A percentile compares a stretch with the other conserved stretches of the same genome.
These are phyloP conservation scores for Bettongia penicillata DNA, from an alignment of 2,113 vertebrate genomes.

Conservation along the genomic window DNA sequence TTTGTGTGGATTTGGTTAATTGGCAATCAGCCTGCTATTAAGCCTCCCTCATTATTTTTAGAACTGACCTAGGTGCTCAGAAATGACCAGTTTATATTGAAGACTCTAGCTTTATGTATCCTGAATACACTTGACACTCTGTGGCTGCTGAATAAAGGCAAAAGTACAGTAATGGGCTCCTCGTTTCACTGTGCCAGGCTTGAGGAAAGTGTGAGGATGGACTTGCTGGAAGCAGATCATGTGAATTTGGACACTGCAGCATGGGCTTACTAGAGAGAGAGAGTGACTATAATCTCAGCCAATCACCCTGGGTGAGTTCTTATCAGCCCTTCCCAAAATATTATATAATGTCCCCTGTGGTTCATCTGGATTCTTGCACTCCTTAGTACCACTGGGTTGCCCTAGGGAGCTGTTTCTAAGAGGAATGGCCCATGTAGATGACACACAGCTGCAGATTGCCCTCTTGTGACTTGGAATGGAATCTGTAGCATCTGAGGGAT, in stretches of 20 bases:
- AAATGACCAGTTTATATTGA: not conserved
- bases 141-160: not conserved
- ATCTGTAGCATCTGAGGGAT: conserved; percentile 31
- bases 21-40: not conserved
- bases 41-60: not conserved
- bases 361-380: conserved; percentile 32
- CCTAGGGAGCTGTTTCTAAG: conserved; percentile 53
- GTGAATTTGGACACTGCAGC: not conserved
- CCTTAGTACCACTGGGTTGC: not conserved
- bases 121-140: not conserved
- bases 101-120: not conserved
- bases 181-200: not conserved
- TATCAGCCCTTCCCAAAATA: not conserved
- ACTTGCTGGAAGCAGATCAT: not conserved
- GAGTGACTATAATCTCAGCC: not conserved
- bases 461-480: not conserved
- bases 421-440: conserved; percentile 39
- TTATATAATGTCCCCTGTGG: not conserved
- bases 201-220: not conserved
- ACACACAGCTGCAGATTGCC: conserved; percentile 37
- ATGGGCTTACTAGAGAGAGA: not conserved
- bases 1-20: not conserved
- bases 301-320: not conserved
- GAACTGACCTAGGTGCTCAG: not conserved
- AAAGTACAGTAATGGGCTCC: not conserved